Conservation (phyloP, 2,113 vertebrate genomes). For the Aldabrachelys gigantea region DNA sequence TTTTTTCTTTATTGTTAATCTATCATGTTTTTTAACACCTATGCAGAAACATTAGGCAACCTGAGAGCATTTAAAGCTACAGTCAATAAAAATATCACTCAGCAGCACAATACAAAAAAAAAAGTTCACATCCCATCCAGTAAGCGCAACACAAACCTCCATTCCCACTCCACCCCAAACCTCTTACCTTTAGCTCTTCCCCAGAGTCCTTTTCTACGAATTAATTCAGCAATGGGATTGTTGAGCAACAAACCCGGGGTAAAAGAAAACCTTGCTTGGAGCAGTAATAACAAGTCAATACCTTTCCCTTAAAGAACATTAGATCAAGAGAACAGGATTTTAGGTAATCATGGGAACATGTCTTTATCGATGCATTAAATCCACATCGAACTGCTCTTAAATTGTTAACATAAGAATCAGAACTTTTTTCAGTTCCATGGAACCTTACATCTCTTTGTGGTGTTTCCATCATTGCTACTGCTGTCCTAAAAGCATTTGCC, state of each 20-base stretch:
- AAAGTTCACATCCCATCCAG: neutral
- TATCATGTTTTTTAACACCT: neutral
- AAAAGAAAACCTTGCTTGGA: neutral
- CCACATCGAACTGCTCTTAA: neutral
- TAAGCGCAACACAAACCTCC: neutral
- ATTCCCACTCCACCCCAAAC: neutral
- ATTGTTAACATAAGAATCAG: neutral
- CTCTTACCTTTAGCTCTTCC: neutral
- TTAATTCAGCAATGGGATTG: neutral
- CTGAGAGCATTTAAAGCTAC: neutral
- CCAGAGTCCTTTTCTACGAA: neutral
- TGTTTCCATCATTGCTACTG: neutral
- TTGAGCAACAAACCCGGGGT: neutral
- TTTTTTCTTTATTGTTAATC: neutral
- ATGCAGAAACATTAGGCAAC: neutral
- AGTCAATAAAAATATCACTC: neutral
- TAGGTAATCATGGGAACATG: neutral
- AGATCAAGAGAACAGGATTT: neutral
- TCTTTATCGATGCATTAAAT: neutral
- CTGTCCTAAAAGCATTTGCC: conserved; percentile 56
- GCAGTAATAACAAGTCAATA: neutral
- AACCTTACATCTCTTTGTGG: conserved; percentile 27
- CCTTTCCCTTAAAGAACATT: neutral
- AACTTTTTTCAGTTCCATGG: neutral
- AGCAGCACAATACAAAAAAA: neutral